A percentile compares a stretch with the other conserved stretches of the same genome.
These are phyloP conservation scores for Drosophila limbata DNA, from an alignment of 2,888 invertebrate genomes.

Conservation along the genomic window DNA sequence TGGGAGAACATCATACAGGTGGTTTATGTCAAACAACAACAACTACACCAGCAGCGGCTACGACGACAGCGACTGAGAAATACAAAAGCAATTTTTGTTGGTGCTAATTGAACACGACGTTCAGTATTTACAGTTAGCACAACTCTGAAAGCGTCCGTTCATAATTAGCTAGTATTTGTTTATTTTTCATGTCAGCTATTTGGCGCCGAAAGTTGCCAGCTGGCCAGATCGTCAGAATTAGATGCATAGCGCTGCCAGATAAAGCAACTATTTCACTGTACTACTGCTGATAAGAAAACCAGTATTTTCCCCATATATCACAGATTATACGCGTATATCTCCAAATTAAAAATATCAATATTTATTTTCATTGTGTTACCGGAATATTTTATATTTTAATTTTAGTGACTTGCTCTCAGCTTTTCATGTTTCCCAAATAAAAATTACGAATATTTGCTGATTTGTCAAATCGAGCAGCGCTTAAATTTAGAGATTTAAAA, in stretches of 20 bases:
- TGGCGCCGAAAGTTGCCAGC: background rate
- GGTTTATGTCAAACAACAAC: slow-evolving; percentile 37
- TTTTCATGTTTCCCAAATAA: no score
- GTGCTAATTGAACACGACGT: slow-evolving; percentile 65
- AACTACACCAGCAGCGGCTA: background rate
- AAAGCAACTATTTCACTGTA: background rate
- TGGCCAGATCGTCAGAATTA: background rate
- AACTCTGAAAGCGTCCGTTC: slow-evolving; percentile 7
- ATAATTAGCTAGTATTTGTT: slow-evolving; percentile 31
- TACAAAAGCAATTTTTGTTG: slow-evolving; percentile 8
- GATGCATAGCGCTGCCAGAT: background rate
- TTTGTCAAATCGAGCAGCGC: no score
- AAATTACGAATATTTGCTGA: no score
- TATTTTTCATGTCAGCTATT: slow-evolving; percentile 7
- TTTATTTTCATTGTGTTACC: no score
- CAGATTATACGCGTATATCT: no score
- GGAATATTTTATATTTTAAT: no score
- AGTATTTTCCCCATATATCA: background rate
- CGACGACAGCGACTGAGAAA: slow-evolving; percentile 1
- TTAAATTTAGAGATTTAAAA: no score
- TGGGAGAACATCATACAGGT: slow-evolving; percentile 50
- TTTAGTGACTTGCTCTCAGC: no score
- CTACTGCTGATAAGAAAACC: background rate
- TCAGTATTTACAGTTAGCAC: slow-evolving; percentile 65
- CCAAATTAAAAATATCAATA: no score